Evolutionary conservation across 92 coral and sea anemone genomes (phyloP), one percentile per base, ranked within the genome.

Genomic region (Bergia puertoricense): DNA sequence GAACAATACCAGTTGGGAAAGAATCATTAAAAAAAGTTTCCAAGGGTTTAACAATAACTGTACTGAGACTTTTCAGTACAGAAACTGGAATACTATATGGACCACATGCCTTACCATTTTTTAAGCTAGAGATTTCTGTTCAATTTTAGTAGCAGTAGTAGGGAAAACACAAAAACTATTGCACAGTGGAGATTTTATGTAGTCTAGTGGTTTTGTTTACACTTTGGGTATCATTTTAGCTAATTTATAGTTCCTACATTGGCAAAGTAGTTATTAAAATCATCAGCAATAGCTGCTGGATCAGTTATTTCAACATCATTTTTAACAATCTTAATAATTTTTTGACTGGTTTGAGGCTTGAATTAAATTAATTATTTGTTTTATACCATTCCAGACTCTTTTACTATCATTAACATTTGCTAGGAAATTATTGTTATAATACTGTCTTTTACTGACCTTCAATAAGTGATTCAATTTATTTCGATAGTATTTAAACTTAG

Each of bases 401-500:
- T 30, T 30, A 30, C 30, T 30, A 30, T 30, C 30, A 30, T 30
- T 30, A 5, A 20, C 65, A 69, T 77, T 74, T 44, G 65, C 30
- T 38, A 5, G 68, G 39, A n/a, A 86, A 85, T 69, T 89, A 89
- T 36, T 76, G 48, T 81, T 81, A 62, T 92, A 89, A 59, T 92
- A 89, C 18, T 82, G 75, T 89, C 30, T 30, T 30, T 30, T 30
- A 30, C 30, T 30, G 30, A 30, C 30, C 30, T 30, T 30, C 30
- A 30, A 30, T 30, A 30, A 30, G 30, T 30, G 30, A 30, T 30
- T 30, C 30, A 30, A 30, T 30, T 30, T 30, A 80, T 90, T 90
- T 72, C 93, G 75, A 88, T 91, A 89, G 20, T 42, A 81, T 84
- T 88, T 91, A 54, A 88, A 91, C 85, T 88, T 91, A 22, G 57